phyloP scores from a whole-genome alignment of 2,797 vertebrate species.

The Rhinatrema bivittatum region DNA sequence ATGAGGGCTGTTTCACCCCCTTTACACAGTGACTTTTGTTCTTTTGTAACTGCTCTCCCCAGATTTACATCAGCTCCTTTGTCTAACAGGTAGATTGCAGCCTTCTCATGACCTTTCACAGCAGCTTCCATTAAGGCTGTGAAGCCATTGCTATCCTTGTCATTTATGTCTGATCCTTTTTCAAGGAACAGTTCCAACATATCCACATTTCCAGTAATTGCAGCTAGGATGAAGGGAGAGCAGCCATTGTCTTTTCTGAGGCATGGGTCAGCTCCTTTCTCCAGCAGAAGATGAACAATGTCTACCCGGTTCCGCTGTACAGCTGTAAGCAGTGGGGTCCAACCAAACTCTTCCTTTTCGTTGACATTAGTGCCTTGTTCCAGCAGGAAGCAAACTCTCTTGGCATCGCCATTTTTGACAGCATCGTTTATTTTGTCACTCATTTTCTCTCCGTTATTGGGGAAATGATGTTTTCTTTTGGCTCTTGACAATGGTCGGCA shows the following conservation, averaged over 20 bases:
- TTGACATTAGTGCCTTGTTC: constrained; percentile 39
- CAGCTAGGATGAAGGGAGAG: constrained; percentile 47
- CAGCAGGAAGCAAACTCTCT: constrained; percentile 25
- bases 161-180: constrained; percentile 13
- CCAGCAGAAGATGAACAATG: constrained; percentile 35
- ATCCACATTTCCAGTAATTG: constrained; percentile 1
- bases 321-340: constrained; percentile 43
- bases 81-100: constrained; percentile 37
- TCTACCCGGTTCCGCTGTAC: background rate
- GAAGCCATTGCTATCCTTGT: constrained; percentile 40
- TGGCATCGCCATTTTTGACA: accelerated
- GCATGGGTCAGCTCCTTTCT: constrained; percentile 21
- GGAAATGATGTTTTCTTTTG: background rate
- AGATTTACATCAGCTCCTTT: constrained; percentile 42
- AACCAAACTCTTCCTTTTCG: constrained; percentile 18
- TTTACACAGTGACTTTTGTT: constrained; percentile 25
- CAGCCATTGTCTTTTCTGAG: constrained; percentile 45
- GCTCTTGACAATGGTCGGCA: constrained; percentile 3
- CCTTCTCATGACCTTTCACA: background rate
- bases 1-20: constrained; percentile 53
- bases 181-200: constrained; percentile 35
- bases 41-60: constrained; percentile 12
- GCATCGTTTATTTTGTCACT: constrained; percentile 7
- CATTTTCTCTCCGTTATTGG: accelerated
- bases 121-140: constrained; percentile 62